Base-by-base conservation (phyloP, 1,140 invertebrate species). In the Drosophila erecta region DNA sequence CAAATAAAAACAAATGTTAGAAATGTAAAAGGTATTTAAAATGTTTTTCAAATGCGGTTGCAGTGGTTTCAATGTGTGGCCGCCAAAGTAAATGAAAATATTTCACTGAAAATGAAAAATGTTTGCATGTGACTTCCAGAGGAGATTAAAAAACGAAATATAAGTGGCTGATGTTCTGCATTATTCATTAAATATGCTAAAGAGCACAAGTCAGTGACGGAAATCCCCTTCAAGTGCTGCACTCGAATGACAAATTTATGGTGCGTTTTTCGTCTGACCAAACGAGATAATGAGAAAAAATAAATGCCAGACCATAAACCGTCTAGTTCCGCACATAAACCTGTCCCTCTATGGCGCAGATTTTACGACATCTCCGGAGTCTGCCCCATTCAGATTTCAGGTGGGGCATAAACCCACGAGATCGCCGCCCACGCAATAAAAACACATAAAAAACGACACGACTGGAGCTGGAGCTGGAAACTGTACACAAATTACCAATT, bases 1-100 rank as follows among this genome's bases (percentile, higher is more conserved):
- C 71, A 84, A 84, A 84, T 79, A 64, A 72, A 84, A 84, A 76
- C 76, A 76, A 81, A 86, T 86, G 64, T 46, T 72, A 71, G 87
- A 87, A 87, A 86, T 87, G 74, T 81, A 81, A 86, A 87, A 86
- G 83, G 83, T 87, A 86, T 86, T 86, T 86, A 79, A 86, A 86
- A 86, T 87, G 78, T 86, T 86, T 86, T 72, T 76, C 72, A 65
- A 85, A 87, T 86, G 81, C 47, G 81, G 81, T 87, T 67, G 74
- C 65, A 78, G 81, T 75, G 81, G 81, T 86, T 69, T 59, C 80
- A 74, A 61, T 57, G 51, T 56, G 24, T 20, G 67, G 69, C 62
- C 47, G 44, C 46, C 69, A 86, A 85, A 87, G 81, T 85, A 87
- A 81, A 85, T 85, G 74, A 74, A 85, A 81, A 86, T 84, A 77